Conservation (phyloP, 92 coral and sea anemone species). For the Isaurus tuberculatus region DNA sequence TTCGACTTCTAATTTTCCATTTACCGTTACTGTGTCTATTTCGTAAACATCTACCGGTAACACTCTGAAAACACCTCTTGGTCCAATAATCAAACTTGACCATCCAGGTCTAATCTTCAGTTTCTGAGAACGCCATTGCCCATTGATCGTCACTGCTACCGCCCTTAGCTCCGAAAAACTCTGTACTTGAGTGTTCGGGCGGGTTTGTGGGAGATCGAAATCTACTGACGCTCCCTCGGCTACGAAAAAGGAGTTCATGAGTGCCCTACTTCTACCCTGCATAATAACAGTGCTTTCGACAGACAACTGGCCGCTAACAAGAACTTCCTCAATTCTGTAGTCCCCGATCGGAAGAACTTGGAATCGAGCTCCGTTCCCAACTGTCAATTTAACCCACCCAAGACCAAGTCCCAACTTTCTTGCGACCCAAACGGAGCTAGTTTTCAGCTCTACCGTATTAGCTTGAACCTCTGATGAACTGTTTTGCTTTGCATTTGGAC, state of each 20-base stretch:
- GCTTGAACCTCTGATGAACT: constrained; percentile 26
- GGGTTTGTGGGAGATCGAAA: constrained; percentile 32
- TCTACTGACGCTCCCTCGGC: constrained; percentile 14
- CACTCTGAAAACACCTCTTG: constrained; percentile 68
- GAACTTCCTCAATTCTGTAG: constrained; percentile 10
- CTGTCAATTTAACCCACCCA: constrained; percentile 36
- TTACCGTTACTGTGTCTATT: constrained; percentile 61
- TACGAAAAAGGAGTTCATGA: constrained; percentile 21
- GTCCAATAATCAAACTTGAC: constrained; percentile 70
- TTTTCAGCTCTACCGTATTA: constrained; percentile 8
- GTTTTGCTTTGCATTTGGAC: constrained; percentile 3
- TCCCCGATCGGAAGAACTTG: constrained; percentile 31
- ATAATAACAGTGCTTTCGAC: constrained; percentile 14
- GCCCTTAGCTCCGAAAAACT: constrained; percentile 27
- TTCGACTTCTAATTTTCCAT: constrained; percentile 70
- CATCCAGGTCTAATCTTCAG: constrained; percentile 51
- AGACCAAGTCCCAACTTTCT: constrained; percentile 27
- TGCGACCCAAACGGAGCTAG: constrained; percentile 21
- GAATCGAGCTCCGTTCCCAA: constrained; percentile 5
- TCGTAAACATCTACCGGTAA: constrained; percentile 71
- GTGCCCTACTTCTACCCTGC: constrained; percentile 14
- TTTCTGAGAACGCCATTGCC: constrained; percentile 19
- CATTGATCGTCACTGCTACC: constrained; percentile 34
- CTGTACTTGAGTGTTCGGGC: constrained; percentile 10
- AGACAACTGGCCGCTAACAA: constrained; percentile 27